Conservation (phyloP, 2,888 invertebrate species). For the Hirtodrosophila alboralis region DNA sequence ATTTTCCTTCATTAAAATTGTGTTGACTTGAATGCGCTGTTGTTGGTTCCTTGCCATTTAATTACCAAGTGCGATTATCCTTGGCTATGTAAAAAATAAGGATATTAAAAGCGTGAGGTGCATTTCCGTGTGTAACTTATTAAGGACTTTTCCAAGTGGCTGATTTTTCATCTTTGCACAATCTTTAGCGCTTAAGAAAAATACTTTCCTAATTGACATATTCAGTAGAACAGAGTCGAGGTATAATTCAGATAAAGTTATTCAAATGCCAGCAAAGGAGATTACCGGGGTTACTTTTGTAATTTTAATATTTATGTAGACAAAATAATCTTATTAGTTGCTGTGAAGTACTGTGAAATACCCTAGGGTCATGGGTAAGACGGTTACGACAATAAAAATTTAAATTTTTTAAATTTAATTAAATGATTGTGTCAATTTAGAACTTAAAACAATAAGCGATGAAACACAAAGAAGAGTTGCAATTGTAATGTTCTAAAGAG, state of each 20-base stretch:
- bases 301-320: too few relatives aligned
- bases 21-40: background rate
- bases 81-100: background rate
- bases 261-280: background rate
- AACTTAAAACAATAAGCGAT: too few relatives aligned
- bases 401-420: too few relatives aligned
- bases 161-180: background rate
- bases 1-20: background rate
- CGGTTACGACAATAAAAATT: too few relatives aligned
- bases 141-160: constrained; percentile 4
- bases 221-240: background rate
- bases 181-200: constrained; percentile 1
- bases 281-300: background rate
- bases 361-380: too few relatives aligned
- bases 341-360: too few relatives aligned
- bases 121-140: constrained; percentile 8
- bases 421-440: too few relatives aligned
- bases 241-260: background rate
- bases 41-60: background rate
- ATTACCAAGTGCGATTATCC: constrained; percentile 21
- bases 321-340: too few relatives aligned
- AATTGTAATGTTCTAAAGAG: too few relatives aligned
- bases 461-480: too few relatives aligned
- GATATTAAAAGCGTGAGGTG: constrained; percentile 2
- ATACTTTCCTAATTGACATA: constrained; percentile 13